phyloP scores from a whole-genome alignment of 2,113 vertebrate species.

The Dissostichus mawsoni region DNA sequence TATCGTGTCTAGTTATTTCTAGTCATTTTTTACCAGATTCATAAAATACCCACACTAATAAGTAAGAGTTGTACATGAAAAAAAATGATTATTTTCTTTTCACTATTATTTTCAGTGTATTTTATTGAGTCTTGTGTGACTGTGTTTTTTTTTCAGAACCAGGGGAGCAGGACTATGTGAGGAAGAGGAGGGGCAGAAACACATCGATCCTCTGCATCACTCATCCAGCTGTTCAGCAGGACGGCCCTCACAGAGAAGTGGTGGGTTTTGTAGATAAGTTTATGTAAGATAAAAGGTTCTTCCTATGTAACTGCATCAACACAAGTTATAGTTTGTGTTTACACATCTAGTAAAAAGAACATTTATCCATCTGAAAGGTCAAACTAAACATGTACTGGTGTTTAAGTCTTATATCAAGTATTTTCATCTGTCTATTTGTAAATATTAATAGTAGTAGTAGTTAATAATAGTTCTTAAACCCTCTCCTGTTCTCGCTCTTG shows the following conservation, averaged over 20 bases:
- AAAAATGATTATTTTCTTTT: background rate
- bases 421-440: background rate
- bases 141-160: slow-evolving; percentile 84
- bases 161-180: slow-evolving; percentile 87
- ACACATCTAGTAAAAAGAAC: background rate
- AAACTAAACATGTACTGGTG: background rate
- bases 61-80: too few relatives aligned
- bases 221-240: slow-evolving; percentile 96
- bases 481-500: background rate
- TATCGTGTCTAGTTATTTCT: too few relatives aligned
- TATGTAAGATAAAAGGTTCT: background rate
- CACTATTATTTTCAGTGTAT: background rate
- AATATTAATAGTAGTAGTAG: background rate
- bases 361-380: background rate
- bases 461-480: too few relatives aligned
- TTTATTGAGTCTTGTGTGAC: background rate
- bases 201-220: slow-evolving; percentile 95
- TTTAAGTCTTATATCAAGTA: background rate
- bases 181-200: slow-evolving; percentile 90
- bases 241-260: slow-evolving; percentile 97
- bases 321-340: background rate
- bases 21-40: too few relatives aligned
- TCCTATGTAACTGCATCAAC: background rate
- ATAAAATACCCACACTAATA: too few relatives aligned
- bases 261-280: slow-evolving; percentile 74